Base-by-base conservation (phyloP, 2,888 invertebrate genomes). In the Luperina testacea region DNA sequence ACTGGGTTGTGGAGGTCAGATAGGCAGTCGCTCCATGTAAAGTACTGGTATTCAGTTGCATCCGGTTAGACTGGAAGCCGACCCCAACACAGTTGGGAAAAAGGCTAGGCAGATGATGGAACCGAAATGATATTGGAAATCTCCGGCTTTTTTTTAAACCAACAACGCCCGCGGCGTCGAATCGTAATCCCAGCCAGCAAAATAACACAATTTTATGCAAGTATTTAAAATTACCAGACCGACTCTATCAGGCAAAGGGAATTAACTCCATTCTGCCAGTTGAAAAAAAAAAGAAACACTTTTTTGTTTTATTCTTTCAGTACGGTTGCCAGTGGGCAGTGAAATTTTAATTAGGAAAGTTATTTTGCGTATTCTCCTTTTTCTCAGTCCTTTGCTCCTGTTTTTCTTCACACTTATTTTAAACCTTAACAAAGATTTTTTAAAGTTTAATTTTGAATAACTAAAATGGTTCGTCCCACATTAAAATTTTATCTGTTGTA, bases 261-360 rank as follows among this genome's bases (percentile, higher is more conserved):
- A 93, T 92, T 91, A 91, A 90, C 89, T 91, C 87, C 86, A 91
- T 90, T 90, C 87, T 85, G 88, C 87, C 88, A 85, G 89, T 88
- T 84, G 78, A 90, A 89, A 88, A 59, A 88, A 59, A 80, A 89
- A 87, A 82, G 80, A 80, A 84, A 86, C 76, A 77, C 82, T 83
- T 84, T 88, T 89, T 87, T 85, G 87, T 87, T 92, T 92, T 90
- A 87, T 93, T 92, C 91, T 90, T 91, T 90, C 89, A 87, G 84
- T 88, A 90, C 90, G 89, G 89, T 89, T 91, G 91, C 91, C 91
- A 91, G 91, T 91, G 90, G 91, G 88, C 92, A 91, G 90, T 92
- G 92, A 94, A 92, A 93, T 93, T 94, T 94, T 95, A 95, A 95
- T 94, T 95, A 94, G 93, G 87, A 92, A 95, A 94, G 93, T 94